Evolutionary conservation across 2,113 vertebrate genomes (phyloP).

Genomic region (Melospiza melodia): DNA sequence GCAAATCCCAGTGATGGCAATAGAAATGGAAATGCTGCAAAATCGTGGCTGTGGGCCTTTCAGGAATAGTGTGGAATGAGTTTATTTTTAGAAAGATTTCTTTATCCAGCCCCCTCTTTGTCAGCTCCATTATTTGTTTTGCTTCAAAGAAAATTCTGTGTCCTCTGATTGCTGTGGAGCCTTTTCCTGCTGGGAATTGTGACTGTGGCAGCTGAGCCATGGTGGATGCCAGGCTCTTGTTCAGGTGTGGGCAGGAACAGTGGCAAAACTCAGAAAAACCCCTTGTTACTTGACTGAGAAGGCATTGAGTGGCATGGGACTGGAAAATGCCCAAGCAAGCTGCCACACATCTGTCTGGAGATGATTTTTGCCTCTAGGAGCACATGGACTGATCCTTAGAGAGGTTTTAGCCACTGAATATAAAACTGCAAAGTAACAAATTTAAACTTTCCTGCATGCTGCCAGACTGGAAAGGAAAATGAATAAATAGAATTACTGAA

Average conservation of each 20-base stretch:
- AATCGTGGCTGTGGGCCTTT: neutral
- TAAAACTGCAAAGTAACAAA: neutral
- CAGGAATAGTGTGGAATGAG: neutral
- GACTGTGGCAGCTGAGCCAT: accelerated
- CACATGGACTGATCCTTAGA: accelerated
- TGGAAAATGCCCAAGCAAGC: neutral
- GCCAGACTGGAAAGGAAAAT: neutral
- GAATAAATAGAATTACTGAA: neutral
- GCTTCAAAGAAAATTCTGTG: neutral
- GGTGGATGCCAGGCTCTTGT: neutral
- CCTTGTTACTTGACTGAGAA: neutral
- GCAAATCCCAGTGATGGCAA: neutral
- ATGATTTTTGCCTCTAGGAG: neutral
- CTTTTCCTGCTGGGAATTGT: neutral
- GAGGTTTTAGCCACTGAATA: neutral
- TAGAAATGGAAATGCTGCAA: neutral
- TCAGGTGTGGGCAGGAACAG: neutral
- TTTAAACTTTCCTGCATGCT: neutral
- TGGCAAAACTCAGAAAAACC: neutral
- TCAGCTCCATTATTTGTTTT: neutral
- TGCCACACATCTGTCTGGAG: neutral
- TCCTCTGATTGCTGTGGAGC: neutral
- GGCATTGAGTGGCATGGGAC: neutral
- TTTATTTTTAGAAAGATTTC: neutral
- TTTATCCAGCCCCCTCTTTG: neutral